phyloP scores from a whole-genome alignment of 2,888 invertebrate species.

The Listrodromus nycthemerus region DNA sequence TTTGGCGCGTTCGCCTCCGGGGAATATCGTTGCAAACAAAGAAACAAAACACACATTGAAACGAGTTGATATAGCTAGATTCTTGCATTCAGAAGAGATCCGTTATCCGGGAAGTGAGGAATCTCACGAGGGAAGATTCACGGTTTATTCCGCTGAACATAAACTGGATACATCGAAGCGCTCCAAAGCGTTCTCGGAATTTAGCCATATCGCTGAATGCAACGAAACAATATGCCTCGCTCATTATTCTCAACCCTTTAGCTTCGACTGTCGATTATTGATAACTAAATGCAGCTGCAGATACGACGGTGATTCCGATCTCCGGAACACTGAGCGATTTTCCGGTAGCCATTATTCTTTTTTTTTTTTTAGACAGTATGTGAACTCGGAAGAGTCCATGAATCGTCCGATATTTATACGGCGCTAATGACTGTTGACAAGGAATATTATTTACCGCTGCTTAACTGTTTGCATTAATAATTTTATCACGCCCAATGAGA shows the following conservation, averaged over 20 bases:
- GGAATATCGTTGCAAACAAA: conserved; percentile 42
- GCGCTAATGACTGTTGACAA: no score
- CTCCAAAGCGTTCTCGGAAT: conserved; percentile 29
- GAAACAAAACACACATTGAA: conserved; percentile 28
- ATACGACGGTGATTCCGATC: background rate
- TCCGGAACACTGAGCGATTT: background rate
- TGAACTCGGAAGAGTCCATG: no score
- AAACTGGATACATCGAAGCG: conserved; percentile 2
- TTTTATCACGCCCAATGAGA: no score
- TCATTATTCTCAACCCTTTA: background rate
- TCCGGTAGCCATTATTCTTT: no score
- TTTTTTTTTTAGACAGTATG: no score
- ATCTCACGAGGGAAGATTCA: conserved; percentile 29
- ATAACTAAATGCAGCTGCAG: background rate
- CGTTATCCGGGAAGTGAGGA: conserved; percentile 59
- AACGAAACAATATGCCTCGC: conserved; percentile 7
- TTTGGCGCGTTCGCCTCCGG: conserved; percentile 26
- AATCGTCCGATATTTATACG: no score
- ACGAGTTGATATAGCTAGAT: conserved; percentile 65
- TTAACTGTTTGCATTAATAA: no score
- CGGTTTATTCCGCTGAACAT: conserved; percentile 13
- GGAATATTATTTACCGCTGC: no score
- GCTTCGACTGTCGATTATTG: background rate
- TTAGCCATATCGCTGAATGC: conserved; percentile 28
- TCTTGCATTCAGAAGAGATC: conserved; percentile 60